Evolutionary conservation across 2,888 invertebrate species (phyloP), one percentile per base, ranked within the genome.

Genomic region (Lasioglossum marginatum): DNA sequence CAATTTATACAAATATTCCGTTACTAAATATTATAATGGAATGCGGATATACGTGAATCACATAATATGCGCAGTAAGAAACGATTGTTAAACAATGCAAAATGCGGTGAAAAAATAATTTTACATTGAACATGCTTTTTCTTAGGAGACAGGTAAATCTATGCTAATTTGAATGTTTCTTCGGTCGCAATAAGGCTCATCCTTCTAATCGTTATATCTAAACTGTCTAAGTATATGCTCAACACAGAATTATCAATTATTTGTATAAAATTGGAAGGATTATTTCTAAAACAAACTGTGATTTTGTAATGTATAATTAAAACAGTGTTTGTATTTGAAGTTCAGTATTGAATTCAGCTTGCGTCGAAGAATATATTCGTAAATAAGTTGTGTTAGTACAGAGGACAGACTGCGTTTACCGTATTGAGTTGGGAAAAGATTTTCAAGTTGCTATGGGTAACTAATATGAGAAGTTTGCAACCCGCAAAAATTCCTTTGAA

Each of bases 101-200:
- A 73, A 60, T 84, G 84, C 77, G 78, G 76, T 83, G 14, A 83
- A 82, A 71, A 68, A 79, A 82, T 66, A 77, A 75, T 81, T 83
- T 81, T 81, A 85, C 73, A 85, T 80, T 81, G 68, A 88, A 87
- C 90, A 89, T 90, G 90, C 89, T 83, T 82, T 83, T 82, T 79
- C 68, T 40, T 82, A 87, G 71, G 80, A 60, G 79, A 76, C 63
- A 52, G 60, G 52, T 76, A 81, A 77, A 70, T 63, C 63, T 66
- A 60, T 78, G 60, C 45, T 71, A 74, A 71, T 57, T 37, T 75
- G 74, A 63, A 63, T 23, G 68, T 34, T 80, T 72, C 37, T 60
- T 34, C 34, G 45, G 34, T 34, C 63, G 52, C 37, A 68, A 23
- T 37, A 68, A 37, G 66, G 12, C 66, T 48, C 57, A 79, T 72